Percentiles rank a stretch among this genome's conserved stretches.
Evolutionary conservation across 2,113 vertebrate species (phyloP).

Genomic region (Cephalopholis sonnerati): DNA sequence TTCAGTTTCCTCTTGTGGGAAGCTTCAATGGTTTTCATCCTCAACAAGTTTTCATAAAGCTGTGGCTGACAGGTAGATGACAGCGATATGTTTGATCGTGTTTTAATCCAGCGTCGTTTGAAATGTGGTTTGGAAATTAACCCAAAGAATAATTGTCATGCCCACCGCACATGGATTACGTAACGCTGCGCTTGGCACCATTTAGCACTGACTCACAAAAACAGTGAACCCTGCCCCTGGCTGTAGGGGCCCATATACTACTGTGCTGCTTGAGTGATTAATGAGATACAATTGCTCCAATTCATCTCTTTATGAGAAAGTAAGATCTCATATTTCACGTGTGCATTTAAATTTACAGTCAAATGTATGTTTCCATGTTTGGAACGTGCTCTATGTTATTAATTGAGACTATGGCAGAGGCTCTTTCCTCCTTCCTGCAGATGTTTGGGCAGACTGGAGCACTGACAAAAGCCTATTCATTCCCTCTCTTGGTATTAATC

Average conservation of each 20-base stretch:
- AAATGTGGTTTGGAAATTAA: neutral
- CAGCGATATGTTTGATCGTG: neutral
- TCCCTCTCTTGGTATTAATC: constrained; percentile 22
- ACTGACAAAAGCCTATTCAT: constrained; percentile 62
- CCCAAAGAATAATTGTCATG: neutral
- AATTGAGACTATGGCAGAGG: constrained; percentile 13
- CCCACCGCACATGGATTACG: neutral
- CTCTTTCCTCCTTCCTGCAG: constrained; percentile 17
- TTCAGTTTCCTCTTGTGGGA: neutral
- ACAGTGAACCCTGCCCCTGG: neutral
- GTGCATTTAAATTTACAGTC: neutral
- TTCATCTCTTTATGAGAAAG: neutral
- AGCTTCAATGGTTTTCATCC: neutral
- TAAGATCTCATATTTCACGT: neutral
- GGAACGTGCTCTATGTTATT: constrained; percentile 1
- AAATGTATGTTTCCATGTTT: neutral
- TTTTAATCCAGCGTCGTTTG: neutral
- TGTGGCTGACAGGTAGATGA: neutral
- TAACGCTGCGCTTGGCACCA: neutral
- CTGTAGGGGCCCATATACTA: neutral
- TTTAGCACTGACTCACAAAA: neutral
- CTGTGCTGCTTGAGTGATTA: neutral
- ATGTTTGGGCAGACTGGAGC: constrained; percentile 18
- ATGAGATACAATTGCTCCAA: neutral
- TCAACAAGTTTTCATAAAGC: neutral